Base-by-base conservation (phyloP, 2,797 vertebrate species). In the Loris lydekkerianus region DNA sequence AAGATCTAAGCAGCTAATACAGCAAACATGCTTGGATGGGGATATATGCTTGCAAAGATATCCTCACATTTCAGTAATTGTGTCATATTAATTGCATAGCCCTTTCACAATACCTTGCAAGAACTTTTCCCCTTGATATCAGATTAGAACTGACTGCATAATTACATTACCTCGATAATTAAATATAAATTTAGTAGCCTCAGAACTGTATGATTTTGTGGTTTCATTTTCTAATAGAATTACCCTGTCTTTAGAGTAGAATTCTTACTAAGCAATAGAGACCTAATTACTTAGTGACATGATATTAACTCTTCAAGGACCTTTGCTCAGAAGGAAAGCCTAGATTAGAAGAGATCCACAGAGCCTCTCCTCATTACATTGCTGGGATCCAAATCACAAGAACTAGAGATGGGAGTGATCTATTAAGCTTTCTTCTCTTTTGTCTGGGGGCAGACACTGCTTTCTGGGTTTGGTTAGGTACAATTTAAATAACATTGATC, bases 151-250 rank as follows among this genome's bases (percentile, higher is more conserved):
- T 5, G 29, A 96, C 96, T 97, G 91, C 75, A 92, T 98, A 98
- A 98, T 98, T 98, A 97, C 77, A 98, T 98, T 98, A 98, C 97
- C 97, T 98, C 97, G 92, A 40, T 98, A 97, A 98, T 98, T 98
- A 98, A 98, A 97, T 96, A 97, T 95, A 94, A 97, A 97, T 94
- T 73, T 72, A 96, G 92, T 65, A 97, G 78, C 91, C 90, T 95
- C 67, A 46, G 95, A 96, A 96, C 88, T 97, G 89, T 80, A 87
- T 2, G 25, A 95, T 91, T 87, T 86, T 0, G 1, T 78, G 85
- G 96, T 93, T 97, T 95, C 89, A 77, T 75, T 95, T 97, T 96
- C 95, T 91, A 95, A 98, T 89, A 94, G 97, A 98, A 97, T 98
- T 97, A 97, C 43, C 29, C 95, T 96, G 97, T 92, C 95, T 98